These are phyloP conservation scores for Hemithea aestivaria DNA, from an alignment of 2,888 invertebrate genomes.

Conservation along the genomic window DNA sequence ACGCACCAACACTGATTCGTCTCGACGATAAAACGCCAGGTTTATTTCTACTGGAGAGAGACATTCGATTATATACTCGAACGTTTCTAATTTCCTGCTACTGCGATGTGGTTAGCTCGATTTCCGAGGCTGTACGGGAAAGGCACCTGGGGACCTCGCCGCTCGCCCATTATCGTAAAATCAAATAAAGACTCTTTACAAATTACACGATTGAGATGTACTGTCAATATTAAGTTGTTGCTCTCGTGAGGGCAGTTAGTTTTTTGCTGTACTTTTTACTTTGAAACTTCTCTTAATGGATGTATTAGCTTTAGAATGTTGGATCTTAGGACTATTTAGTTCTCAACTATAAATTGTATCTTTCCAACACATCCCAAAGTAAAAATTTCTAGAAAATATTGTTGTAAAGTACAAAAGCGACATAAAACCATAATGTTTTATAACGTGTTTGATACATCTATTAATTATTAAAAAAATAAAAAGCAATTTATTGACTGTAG, in stretches of 20 bases:
- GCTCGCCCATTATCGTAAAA: slow-evolving; percentile 63
- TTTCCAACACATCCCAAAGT: too few relatives aligned
- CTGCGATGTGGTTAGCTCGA: slow-evolving; percentile 75
- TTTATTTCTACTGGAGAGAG: slow-evolving; percentile 61
- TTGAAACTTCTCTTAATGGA: not conserved
- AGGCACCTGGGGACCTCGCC: slow-evolving; percentile 63
- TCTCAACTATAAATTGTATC: too few relatives aligned
- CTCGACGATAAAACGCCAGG: slow-evolving; percentile 45
- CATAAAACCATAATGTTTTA: too few relatives aligned
- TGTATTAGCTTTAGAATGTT: too few relatives aligned
- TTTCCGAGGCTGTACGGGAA: slow-evolving; percentile 68
- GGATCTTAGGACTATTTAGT: too few relatives aligned
- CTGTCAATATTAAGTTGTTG: slow-evolving; percentile 34
- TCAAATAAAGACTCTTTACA: slow-evolving; percentile 64
- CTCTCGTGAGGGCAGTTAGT: slow-evolving; percentile 6
- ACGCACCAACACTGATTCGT: slow-evolving; percentile 36
- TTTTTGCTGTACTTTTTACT: slow-evolving; percentile 4
- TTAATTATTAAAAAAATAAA: too few relatives aligned
- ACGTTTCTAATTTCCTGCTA: slow-evolving; percentile 78
- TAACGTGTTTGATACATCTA: too few relatives aligned
- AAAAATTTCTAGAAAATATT: too few relatives aligned
- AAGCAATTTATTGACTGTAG: too few relatives aligned
- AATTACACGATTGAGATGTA: slow-evolving; percentile 58
- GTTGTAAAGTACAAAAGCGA: too few relatives aligned
- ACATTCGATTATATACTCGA: slow-evolving; percentile 75